Percentiles rank a stretch among this genome's conserved stretches.
Evolutionary conservation across 2,113 vertebrate genomes (phyloP).

Genomic region (Bubo bubo): DNA sequence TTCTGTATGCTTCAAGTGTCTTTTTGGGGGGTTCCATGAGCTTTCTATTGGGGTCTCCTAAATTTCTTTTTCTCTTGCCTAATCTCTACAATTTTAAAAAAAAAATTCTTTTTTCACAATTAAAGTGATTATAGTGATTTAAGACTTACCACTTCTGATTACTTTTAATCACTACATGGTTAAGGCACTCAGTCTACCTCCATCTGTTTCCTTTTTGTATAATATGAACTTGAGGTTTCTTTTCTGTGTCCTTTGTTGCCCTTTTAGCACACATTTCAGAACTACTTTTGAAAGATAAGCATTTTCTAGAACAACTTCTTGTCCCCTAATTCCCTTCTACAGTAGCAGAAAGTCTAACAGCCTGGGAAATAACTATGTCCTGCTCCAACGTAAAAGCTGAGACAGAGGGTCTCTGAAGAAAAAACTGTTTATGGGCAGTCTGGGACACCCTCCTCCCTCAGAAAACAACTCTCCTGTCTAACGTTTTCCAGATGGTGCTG

Average conservation of each 20-base stretch:
- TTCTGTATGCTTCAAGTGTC: background rate
- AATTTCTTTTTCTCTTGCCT: background rate
- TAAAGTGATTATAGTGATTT: background rate
- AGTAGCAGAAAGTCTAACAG: background rate
- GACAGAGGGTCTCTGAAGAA: background rate
- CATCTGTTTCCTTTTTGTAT: background rate
- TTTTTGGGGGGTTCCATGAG: background rate
- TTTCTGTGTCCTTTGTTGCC: background rate
- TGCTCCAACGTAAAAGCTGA: background rate
- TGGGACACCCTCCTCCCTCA: background rate
- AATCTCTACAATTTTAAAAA: background rate
- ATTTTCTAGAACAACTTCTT: background rate
- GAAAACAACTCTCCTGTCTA: background rate
- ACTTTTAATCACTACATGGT: background rate
- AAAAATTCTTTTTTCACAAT: background rate
- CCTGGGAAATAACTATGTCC: background rate
- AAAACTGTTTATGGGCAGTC: background rate
- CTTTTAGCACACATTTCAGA: background rate
- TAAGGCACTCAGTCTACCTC: background rate
- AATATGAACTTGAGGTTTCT: background rate
- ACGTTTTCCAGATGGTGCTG: background rate
- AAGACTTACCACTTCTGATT: background rate
- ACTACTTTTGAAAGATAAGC: background rate
- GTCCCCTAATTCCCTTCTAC: background rate
- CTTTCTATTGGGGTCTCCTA: background rate